These are phyloP conservation scores for Pseudonaja textilis DNA, from an alignment of 2,113 vertebrate species.

Conservation along the genomic window DNA sequence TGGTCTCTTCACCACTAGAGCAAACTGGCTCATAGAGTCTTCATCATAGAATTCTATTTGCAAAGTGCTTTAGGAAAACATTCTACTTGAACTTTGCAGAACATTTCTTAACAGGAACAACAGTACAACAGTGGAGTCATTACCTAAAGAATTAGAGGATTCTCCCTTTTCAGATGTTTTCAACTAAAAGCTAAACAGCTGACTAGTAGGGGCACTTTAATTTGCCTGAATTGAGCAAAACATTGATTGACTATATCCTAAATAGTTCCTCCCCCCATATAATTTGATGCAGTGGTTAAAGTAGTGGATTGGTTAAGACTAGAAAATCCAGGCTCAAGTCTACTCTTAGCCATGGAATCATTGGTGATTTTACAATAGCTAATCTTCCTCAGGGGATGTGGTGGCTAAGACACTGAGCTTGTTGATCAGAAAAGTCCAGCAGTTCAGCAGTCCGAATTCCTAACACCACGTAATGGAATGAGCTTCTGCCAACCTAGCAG, in stretches of 20 bases:
- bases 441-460: too few species aligned
- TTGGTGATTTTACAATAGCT: neutral
- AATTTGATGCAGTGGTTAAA: neutral
- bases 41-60: neutral
- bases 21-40: neutral
- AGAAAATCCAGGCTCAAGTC: neutral
- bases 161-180: neutral
- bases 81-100: neutral
- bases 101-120: neutral
- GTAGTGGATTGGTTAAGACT: neutral
- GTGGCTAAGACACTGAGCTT: too few species aligned
- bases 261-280: neutral
- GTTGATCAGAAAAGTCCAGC: too few species aligned
- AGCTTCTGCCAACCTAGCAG: too few species aligned
- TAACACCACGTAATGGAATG: too few species aligned
- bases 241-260: neutral
- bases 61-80: neutral
- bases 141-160: neutral
- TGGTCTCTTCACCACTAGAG: too few species aligned
- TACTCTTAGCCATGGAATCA: neutral
- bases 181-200: neutral
- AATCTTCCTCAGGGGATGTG: neutral
- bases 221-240: neutral
- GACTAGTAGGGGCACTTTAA: neutral
- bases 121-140: neutral